These are phyloP conservation scores for Alviniconcha strummeri DNA, from an alignment of 2,888 invertebrate genomes.

Conservation along the genomic window DNA sequence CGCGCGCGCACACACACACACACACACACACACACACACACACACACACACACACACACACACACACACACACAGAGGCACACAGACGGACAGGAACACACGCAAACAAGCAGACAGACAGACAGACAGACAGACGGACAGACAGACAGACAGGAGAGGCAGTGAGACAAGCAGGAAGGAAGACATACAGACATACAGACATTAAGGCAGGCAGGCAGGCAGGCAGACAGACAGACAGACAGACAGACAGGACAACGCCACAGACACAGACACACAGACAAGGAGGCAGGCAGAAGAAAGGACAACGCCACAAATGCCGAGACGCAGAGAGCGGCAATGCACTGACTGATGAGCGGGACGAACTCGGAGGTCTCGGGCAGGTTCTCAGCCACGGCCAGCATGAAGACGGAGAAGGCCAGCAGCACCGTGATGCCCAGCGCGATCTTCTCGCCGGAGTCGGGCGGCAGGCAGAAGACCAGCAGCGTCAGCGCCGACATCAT, in stretches of 20 bases:
- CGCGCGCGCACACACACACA: constrained; percentile 4
- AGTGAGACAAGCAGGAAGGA: neutral
- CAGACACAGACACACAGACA: neutral
- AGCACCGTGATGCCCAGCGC: constrained; percentile 78
- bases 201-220: neutral
- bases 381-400: constrained; percentile 74
- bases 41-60: neutral
- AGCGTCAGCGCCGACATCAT: constrained; percentile 80
- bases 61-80: neutral
- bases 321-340: neutral
- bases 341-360: constrained; percentile 77
- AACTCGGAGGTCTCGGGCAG: constrained; percentile 78
- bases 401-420: constrained; percentile 68
- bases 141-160: constrained; percentile 9
- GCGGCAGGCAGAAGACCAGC: constrained; percentile 77
- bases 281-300: neutral
- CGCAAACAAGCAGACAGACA: neutral
- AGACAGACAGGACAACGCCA: neutral
- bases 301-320: neutral
- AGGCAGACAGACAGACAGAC: neutral
- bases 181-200: constrained; percentile 15
- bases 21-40: constrained; percentile 6
- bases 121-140: neutral
- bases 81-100: neutral
- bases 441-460: constrained; percentile 77